phyloP scores from a whole-genome alignment of 2,113 vertebrate genomes.

The Hoplias malabaricus region DNA sequence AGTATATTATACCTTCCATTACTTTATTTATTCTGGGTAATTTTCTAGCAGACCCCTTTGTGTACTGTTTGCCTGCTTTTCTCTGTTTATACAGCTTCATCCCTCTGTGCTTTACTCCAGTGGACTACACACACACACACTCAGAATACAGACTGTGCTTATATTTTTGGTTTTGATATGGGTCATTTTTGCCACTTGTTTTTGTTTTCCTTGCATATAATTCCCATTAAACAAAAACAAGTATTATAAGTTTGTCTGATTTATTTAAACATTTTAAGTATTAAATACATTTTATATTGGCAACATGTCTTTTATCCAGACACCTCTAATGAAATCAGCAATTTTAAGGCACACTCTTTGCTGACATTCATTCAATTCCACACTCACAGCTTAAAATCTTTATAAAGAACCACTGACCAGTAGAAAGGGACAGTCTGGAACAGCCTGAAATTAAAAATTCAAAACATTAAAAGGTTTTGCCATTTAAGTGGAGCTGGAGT shows the following conservation, averaged over 20 bases:
- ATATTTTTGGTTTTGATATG: conserved; percentile 67
- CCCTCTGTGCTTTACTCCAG: conserved; percentile 60
- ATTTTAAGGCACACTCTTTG: too few species aligned
- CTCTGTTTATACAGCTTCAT: conserved; percentile 16
- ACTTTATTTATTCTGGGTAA: conserved; percentile 59
- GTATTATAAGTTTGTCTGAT: not conserved
- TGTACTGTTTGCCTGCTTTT: conserved; percentile 64
- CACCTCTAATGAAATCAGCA: too few species aligned
- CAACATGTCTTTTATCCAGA: too few species aligned
- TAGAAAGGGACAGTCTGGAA: too few species aligned
- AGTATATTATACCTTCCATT: conserved; percentile 51
- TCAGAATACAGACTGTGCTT: not conserved
- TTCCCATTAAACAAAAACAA: conserved; percentile 74
- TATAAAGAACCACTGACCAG: too few species aligned
- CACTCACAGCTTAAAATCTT: too few species aligned
- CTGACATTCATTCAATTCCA: too few species aligned
- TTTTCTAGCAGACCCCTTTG: conserved; percentile 61
- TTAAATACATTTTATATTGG: too few species aligned
- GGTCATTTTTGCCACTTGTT: conserved; percentile 66
- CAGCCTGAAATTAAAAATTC: too few species aligned
- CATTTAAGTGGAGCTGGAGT: too few species aligned
- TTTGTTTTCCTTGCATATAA: conserved; percentile 72
- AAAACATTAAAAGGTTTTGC: too few species aligned
- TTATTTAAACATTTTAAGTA: not conserved
- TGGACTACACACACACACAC: conserved; percentile 67